Conservation (phyloP, 2,113 vertebrate genomes). For the Paedocypris sp. region DNA sequence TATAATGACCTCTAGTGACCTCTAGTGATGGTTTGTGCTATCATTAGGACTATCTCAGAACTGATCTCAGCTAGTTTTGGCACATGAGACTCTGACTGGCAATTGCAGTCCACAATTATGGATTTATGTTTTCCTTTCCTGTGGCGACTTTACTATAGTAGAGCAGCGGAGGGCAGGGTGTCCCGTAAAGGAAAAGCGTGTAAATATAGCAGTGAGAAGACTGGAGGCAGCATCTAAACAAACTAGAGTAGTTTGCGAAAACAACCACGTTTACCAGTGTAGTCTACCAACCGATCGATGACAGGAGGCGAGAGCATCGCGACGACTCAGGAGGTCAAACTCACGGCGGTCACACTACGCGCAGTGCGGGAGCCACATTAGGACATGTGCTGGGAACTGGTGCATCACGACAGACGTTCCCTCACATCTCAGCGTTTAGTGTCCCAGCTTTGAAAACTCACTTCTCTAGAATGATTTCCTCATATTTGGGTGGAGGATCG, state of each 20-base stretch:
- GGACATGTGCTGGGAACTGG: neutral
- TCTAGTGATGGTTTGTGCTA: too few relatives aligned
- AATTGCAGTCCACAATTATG: too few relatives aligned
- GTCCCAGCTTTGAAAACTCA: conserved; percentile 20
- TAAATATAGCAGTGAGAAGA: too few relatives aligned
- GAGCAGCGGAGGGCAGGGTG: too few relatives aligned
- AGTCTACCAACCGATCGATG: neutral
- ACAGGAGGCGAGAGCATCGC: neutral
- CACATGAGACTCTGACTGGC: too few relatives aligned
- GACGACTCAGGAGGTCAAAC: neutral
- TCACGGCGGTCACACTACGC: neutral
- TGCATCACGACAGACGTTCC: neutral
- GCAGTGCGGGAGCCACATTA: neutral
- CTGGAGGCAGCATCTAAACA: neutral
- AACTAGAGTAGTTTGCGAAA: neutral
- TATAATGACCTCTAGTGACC: too few relatives aligned
- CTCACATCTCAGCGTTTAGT: neutral
- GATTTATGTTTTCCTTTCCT: too few relatives aligned
- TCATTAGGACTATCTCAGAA: too few relatives aligned
- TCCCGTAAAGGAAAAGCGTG: too few relatives aligned
- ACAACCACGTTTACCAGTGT: conserved; percentile 10
- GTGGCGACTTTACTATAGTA: too few relatives aligned
- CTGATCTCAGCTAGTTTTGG: too few relatives aligned
- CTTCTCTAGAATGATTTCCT: conserved; percentile 71
- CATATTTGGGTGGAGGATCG: conserved; percentile 77